Percentiles rank a stretch among this genome's conserved stretches.
phyloP scores from a whole-genome alignment of 2,888 invertebrate species.

The Conistra vaccinii region DNA sequence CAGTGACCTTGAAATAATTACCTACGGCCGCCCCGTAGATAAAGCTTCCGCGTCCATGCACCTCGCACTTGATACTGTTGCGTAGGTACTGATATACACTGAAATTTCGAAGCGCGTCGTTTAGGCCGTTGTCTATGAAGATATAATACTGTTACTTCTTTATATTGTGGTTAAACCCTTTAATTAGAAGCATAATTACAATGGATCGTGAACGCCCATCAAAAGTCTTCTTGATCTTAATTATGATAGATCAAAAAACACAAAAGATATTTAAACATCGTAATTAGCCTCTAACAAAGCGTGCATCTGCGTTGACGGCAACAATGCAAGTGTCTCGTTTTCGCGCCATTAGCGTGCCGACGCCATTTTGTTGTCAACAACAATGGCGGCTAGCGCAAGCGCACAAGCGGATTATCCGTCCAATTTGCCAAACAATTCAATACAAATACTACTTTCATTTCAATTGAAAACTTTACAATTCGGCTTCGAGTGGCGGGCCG shows the following conservation, averaged over 20 bases:
- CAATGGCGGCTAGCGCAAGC: conserved; percentile 76
- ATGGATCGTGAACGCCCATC: background rate
- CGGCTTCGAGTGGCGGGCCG: conserved; percentile 78
- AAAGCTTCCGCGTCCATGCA: no score
- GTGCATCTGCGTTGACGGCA: conserved; percentile 49
- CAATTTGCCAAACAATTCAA: conserved; percentile 82
- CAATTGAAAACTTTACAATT: conserved; percentile 76
- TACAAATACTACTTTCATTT: conserved; percentile 70
- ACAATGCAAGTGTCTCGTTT: conserved; percentile 72
- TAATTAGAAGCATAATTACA: background rate
- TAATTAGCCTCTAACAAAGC: conserved; percentile 57
- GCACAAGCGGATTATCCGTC: conserved; percentile 80
- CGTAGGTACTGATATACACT: no score
- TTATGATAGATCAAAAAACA: background rate
- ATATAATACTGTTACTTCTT: no score
- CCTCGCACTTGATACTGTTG: no score
- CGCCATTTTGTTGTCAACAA: conserved; percentile 74
- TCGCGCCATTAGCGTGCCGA: conserved; percentile 71
- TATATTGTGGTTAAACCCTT: background rate
- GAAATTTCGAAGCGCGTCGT: no score
- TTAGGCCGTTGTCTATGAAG: no score
- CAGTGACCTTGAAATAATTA: no score
- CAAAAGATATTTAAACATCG: conserved; percentile 44
- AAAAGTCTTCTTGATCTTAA: conserved; percentile 11
- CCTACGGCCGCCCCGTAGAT: no score